Evolutionary conservation across 2,797 vertebrate species (phyloP).

Genomic region (Brachyalestes nurse): DNA sequence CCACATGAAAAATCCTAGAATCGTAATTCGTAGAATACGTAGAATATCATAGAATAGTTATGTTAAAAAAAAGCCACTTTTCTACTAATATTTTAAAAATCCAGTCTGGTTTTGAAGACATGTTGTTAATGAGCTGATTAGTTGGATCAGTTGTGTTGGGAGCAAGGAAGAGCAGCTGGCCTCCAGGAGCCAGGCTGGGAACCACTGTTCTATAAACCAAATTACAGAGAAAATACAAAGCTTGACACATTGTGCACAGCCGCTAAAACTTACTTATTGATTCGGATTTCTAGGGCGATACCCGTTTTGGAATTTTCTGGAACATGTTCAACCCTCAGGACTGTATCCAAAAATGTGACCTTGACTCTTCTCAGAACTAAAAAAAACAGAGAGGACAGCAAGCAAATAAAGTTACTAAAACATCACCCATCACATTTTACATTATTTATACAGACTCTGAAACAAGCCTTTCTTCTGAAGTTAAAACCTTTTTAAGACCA

Average conservation of each 20-base stretch:
- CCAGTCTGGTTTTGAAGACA: too few relatives aligned
- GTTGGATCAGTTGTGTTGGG: too few relatives aligned
- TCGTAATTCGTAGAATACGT: background rate
- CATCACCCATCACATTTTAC: background rate
- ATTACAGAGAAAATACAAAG: background rate
- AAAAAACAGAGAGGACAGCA: constrained; percentile 49
- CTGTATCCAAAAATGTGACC: constrained; percentile 94
- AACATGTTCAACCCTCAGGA: constrained; percentile 93
- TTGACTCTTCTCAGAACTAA: constrained; percentile 95
- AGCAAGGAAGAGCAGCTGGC: too few relatives aligned
- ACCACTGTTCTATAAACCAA: background rate
- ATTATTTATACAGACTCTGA: constrained; percentile 14
- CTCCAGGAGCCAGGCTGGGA: too few relatives aligned
- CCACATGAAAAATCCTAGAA: background rate
- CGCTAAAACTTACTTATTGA: constrained; percentile 84
- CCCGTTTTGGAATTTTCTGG: constrained; percentile 97
- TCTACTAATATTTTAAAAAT: background rate
- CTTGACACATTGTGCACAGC: background rate
- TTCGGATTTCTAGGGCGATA: constrained; percentile 92
- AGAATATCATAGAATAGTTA: too few relatives aligned
- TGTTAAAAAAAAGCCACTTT: background rate
- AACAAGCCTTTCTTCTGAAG: background rate
- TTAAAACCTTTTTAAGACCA: background rate
- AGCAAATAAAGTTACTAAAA: constrained; percentile 3
- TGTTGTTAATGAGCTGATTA: too few relatives aligned